Base-by-base conservation (phyloP, 2,113 vertebrate genomes). In the Ammodytes dubius region DNA sequence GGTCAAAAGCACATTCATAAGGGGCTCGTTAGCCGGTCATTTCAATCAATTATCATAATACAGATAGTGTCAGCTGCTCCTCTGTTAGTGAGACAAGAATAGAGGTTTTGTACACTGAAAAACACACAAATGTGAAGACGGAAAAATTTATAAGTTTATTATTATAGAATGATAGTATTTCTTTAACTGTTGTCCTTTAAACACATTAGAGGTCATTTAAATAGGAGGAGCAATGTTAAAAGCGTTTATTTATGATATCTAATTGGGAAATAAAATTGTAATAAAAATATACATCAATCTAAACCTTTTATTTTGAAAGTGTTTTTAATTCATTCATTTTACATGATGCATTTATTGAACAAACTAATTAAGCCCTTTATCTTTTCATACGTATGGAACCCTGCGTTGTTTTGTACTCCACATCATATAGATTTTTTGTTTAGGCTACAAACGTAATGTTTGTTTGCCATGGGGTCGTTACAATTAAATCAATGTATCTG, bases 1-100 rank as follows among this genome's bases (percentile, higher is more conserved):
- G 68, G 74, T 84, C 81, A 77, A n/a, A 72, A 43, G 42, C 60
- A 46, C 39, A 27, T 66, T 61, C 64, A 45, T 46, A 53, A 65
- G 75, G 47, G 43, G 43, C 66, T 60, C 40, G 9, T 17, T 43
- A 8, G 49, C 69, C 0, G 40, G 3, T 67, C n/a, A 27, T 27
- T 58, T 13, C 45, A 35, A 27, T 45, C 9, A 3, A 11, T 56
- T n/a, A 66, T 46, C 13, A 45, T 4, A 7, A 71, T 58, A 45
- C 45, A 40, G 35, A 56, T 13, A 7, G 40, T 27, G 40, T 6
- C 57, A 4, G 58, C 45, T n/a, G 14, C n/a, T 50, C 27, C 27
- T 27, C 27, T 27, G 42, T 75, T 7, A 74, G 42, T 9, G 17
- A 52, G 35, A 4, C 54, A 47, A 42, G 42, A 57, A 39, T 39